Base-by-base conservation (phyloP, 1,140 invertebrate genomes). In the Aphidius ervi region DNA sequence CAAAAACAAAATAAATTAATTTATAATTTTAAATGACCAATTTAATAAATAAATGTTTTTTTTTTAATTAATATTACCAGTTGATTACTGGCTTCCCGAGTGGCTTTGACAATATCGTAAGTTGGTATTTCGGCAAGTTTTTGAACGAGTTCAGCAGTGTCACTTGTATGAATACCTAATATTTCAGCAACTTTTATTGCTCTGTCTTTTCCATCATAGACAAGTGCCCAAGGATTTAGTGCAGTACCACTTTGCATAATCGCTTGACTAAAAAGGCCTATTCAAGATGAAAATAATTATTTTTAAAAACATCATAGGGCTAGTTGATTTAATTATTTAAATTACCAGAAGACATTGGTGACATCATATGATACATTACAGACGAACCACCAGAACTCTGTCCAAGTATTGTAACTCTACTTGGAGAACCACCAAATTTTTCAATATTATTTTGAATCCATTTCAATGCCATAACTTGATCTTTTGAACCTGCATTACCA, bases 161-260 rank as follows among this genome's bases (percentile, higher is more conserved):
- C 73, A 6, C 75, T 81, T 0, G 83, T 81, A 63, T 78, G 70
- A 82, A 91, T 59, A 73, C 78, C 49, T 85, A 74, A 63, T 77
- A 69, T 65, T 81, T 78, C 8, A 0, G 86, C 89, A 20, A 93
- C 71, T 63, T 84, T 83, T 54, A 84, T 81, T 0, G 89, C 86
- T 56, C 86, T 82, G 4, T 81, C 83, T 82, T 58, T 86, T 64
- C 71, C 76, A 75, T 78, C 72, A 54, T 48, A 87, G 63, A 73
- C 6, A 16, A 89, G 82, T 0, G 90, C 86, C 90, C 90, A 94
- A 1, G 87, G 82, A 70, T 84, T 85, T 9, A 89, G 69, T 9
- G 88, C 86, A 1, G 88, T 88, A 9, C 93, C 92, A 69, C 89
- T 89, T 77, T 91, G 84, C 5, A 86, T 82, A 54, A 93, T 90